Conservation (phyloP, 2,888 invertebrate genomes). For the Criorhina ranunculi region DNA sequence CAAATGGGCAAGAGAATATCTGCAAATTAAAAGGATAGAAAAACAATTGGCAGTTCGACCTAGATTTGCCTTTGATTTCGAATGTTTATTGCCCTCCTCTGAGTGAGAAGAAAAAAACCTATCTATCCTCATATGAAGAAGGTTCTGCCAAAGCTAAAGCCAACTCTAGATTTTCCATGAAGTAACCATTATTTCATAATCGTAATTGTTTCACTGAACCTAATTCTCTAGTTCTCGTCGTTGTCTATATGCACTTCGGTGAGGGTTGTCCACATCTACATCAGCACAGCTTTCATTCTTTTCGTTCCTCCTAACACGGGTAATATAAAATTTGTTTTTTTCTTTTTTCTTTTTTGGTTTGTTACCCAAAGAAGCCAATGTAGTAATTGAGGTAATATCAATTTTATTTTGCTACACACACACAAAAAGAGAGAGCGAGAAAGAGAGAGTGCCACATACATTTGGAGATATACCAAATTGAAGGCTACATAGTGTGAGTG, state of each 20-base stretch:
- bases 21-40: slow-evolving; percentile 13
- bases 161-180: slow-evolving; percentile 44
- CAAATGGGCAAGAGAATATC: slow-evolving; percentile 9
- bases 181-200: slow-evolving; percentile 72
- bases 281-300: slow-evolving; percentile 9
- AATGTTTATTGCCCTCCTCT: slow-evolving; percentile 67
- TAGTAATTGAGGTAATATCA: slow-evolving; percentile 58
- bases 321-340: not conserved
- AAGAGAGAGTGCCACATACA: slow-evolving; percentile 9
- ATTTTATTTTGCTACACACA: slow-evolving; percentile 44
- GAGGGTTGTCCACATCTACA: slow-evolving; percentile 25
- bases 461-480: not conserved
- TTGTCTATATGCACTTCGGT: too few species aligned
- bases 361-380: slow-evolving; percentile 45
- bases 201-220: slow-evolving; percentile 65
- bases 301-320: not conserved
- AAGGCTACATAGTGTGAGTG: slow-evolving; percentile 9
- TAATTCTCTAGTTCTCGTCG: too few species aligned
- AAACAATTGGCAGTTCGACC: slow-evolving; percentile 52
- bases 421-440: slow-evolving; percentile 1
- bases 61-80: slow-evolving; percentile 64
- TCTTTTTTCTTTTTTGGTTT: slow-evolving; percentile 12
- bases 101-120: slow-evolving; percentile 8
- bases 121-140: slow-evolving; percentile 6
- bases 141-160: not conserved